These are phyloP conservation scores for Drosophila kanekoi DNA, from an alignment of 2,888 invertebrate genomes.

Conservation along the genomic window DNA sequence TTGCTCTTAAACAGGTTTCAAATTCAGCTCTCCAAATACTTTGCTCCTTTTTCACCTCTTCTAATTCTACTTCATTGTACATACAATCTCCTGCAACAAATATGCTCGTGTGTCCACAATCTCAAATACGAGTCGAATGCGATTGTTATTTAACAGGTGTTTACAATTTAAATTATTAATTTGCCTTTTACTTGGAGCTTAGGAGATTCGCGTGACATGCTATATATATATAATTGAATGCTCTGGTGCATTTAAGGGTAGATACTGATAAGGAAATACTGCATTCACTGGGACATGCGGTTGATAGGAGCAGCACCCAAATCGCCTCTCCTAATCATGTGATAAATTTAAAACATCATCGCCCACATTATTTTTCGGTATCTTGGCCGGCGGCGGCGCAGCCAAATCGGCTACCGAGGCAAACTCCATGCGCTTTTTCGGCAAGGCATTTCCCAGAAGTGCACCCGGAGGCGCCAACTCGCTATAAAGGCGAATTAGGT, in stretches of 20 bases:
- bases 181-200: constrained; percentile 13
- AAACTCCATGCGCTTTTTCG: constrained; percentile 85
- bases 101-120: constrained; percentile 4
- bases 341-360: constrained; percentile 84
- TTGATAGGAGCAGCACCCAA: constrained; percentile 20
- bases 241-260: constrained; percentile 35
- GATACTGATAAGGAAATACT: constrained; percentile 63
- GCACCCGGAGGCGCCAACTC: constrained; percentile 80
- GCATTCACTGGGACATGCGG: constrained; percentile 46
- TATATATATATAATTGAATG: constrained; percentile 31
- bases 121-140: neutral
- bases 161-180: constrained; percentile 9
- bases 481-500: constrained; percentile 83
- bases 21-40: constrained; percentile 38
- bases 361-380: constrained; percentile 86
- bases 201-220: constrained; percentile 53
- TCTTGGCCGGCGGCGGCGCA: constrained; percentile 87
- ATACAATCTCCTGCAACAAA: constrained; percentile 11
- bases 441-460: constrained; percentile 63
- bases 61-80: constrained; percentile 24
- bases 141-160: constrained; percentile 11
- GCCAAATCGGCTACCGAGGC: constrained; percentile 85
- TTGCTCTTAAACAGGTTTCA: constrained; percentile 11
- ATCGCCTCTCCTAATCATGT: constrained; percentile 76
- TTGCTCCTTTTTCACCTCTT: constrained; percentile 13